phyloP scores from a whole-genome alignment of 2,113 vertebrate species.

The Riparia riparia region DNA sequence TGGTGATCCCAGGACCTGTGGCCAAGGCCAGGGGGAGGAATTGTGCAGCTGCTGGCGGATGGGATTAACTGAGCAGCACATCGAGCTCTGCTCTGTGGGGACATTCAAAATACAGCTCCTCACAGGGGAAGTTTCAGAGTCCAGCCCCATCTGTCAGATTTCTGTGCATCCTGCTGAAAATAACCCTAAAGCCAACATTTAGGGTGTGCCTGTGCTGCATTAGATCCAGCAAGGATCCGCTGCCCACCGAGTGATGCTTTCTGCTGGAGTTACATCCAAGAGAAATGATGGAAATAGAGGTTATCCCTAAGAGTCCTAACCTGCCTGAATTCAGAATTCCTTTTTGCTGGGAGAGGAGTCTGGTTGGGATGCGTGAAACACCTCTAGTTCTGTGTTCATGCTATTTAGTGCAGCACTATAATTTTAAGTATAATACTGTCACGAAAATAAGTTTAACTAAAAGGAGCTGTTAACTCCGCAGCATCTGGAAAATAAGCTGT shows the following conservation, averaged over 20 bases:
- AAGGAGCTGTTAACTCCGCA: background rate
- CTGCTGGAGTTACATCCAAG: fast-evolving
- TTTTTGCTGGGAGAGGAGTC: background rate
- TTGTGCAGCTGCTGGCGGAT: background rate
- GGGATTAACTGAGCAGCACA: background rate
- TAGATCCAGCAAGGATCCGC: background rate
- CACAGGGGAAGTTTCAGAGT: background rate
- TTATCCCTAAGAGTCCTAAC: background rate
- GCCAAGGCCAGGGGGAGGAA: background rate
- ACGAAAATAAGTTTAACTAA: background rate
- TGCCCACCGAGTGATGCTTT: background rate
- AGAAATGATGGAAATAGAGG: background rate
- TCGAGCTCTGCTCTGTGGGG: background rate
- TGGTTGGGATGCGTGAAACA: background rate
- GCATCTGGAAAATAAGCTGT: background rate
- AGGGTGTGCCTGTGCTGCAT: background rate
- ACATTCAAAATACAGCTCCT: background rate
- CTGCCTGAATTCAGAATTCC: background rate
- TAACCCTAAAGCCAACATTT: background rate
- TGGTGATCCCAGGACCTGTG: fast-evolving
- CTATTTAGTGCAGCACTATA: background rate
- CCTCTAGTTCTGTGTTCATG: background rate
- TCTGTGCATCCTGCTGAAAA: background rate
- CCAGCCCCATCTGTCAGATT: background rate
- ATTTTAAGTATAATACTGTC: background rate